These are phyloP conservation scores for Rynchops niger DNA, from an alignment of 2,113 vertebrate genomes.

Conservation along the genomic window DNA sequence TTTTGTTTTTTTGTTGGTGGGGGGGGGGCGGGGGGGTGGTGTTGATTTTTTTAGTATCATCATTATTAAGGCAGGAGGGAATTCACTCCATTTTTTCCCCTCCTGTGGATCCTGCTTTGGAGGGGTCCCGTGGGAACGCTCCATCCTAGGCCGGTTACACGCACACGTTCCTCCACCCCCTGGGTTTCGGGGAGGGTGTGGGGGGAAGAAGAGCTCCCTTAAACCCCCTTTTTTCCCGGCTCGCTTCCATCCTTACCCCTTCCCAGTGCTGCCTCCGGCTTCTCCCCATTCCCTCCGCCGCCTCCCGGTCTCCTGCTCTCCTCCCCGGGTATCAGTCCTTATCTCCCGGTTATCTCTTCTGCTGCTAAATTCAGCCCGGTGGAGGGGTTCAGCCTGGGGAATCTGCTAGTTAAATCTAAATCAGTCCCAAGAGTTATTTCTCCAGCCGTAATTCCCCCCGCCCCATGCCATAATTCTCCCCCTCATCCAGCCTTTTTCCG, in stretches of 20 bases:
- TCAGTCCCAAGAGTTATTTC: neutral
- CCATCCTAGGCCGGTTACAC: neutral
- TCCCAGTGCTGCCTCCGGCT: neutral
- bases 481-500: neutral
- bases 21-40: too few relatives aligned
- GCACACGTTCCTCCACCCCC: neutral
- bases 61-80: neutral
- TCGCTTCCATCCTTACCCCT: conserved; percentile 14
- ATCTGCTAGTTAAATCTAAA: neutral
- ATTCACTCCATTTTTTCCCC: neutral
- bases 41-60: neutral
- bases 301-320: conserved; percentile 3
- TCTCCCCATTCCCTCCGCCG: neutral
- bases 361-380: conserved; percentile 46
- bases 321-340: conserved; percentile 39
- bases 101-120: neutral
- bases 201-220: neutral
- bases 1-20: too few relatives aligned
- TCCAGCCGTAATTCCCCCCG: neutral
- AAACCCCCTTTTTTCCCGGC: neutral
- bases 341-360: conserved; percentile 44
- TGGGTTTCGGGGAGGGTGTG: rapidly evolving
- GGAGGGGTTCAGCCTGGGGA: conserved; percentile 39
- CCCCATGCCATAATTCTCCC: too few relatives aligned
- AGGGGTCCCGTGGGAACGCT: neutral